Conservation (phyloP, 2,888 invertebrate genomes). For the Eremobia ochroleuca region DNA sequence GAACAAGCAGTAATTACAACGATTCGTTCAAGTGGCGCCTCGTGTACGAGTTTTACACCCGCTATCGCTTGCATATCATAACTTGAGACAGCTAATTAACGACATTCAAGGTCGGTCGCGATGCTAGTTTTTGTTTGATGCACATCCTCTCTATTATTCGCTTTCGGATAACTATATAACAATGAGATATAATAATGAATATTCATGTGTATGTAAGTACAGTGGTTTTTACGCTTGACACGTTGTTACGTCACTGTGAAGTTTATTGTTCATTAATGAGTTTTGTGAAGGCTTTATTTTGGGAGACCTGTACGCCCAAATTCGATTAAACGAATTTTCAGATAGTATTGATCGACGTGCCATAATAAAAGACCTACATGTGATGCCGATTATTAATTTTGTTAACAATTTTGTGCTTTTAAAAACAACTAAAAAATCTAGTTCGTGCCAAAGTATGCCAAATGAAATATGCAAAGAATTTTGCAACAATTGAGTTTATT, state of each 20-base stretch:
- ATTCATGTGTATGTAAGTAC: conserved; percentile 53
- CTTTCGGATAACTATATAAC: conserved; percentile 60
- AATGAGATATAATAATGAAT: conserved; percentile 65
- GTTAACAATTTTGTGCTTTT: background rate
- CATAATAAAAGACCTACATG: background rate
- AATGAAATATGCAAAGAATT: background rate
- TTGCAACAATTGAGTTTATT: conserved; percentile 3
- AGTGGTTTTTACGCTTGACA: conserved; percentile 43
- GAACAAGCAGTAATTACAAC: conserved; percentile 7
- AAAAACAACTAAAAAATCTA: background rate
- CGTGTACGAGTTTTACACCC: background rate
- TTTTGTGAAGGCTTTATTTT: conserved; percentile 13
- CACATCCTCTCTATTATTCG: conserved; percentile 71
- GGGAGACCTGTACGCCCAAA: background rate
- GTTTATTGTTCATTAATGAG: conserved; percentile 27
- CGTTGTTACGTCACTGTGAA: conserved; percentile 31
- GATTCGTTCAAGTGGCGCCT: conserved; percentile 13
- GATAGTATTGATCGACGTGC: background rate
- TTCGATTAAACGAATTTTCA: background rate
- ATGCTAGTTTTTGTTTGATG: conserved; percentile 70
- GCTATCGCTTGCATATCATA: conserved; percentile 39
- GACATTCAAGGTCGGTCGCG: conserved; percentile 67
- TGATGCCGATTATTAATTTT: background rate
- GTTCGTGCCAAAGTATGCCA: background rate
- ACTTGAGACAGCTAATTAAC: conserved; percentile 47